Percentiles rank a stretch among this genome's conserved stretches.
These are phyloP conservation scores for Phrynocephalus forsythii DNA, from an alignment of 2,797 vertebrate species.

Conservation along the genomic window DNA sequence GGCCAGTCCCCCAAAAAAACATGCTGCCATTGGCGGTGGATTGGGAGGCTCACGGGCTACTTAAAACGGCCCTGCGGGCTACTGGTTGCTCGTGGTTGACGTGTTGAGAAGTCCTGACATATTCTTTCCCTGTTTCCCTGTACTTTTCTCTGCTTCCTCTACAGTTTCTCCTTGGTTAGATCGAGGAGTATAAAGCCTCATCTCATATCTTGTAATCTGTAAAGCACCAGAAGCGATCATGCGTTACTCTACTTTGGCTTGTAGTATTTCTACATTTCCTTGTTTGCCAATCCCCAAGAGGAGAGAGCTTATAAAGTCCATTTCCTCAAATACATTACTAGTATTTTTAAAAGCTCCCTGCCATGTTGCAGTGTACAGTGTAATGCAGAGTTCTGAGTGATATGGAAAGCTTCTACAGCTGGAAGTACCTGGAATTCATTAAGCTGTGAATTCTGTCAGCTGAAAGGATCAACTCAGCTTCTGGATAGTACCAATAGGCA, in stretches of 20 bases:
- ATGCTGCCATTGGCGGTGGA: no score
- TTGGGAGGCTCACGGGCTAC: no score
- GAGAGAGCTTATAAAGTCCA: background rate
- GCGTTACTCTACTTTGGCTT: background rate
- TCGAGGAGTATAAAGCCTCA: background rate
- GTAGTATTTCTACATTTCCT: background rate
- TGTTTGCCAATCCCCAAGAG: background rate
- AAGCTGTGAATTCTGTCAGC: slow-evolving; percentile 7
- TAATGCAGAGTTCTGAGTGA: background rate
- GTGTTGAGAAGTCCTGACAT: background rate
- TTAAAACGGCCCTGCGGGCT: no score
- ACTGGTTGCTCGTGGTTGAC: no score
- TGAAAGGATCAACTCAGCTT: slow-evolving; percentile 18
- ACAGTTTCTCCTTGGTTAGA: background rate
- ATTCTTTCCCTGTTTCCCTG: background rate
- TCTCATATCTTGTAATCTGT: background rate
- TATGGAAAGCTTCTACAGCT: background rate
- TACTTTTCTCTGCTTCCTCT: background rate
- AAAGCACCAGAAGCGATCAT: no score
- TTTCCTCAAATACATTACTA: background rate
- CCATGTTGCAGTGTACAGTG: background rate
- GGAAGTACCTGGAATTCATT: slow-evolving; percentile 10
- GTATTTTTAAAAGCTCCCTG: background rate
- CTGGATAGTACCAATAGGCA: slow-evolving; percentile 17
- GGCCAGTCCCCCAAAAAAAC: no score